Evolutionary conservation across 2,797 vertebrate genomes (phyloP), one percentile per base, ranked within the genome.

Genomic region (Myotis vivesi): DNA sequence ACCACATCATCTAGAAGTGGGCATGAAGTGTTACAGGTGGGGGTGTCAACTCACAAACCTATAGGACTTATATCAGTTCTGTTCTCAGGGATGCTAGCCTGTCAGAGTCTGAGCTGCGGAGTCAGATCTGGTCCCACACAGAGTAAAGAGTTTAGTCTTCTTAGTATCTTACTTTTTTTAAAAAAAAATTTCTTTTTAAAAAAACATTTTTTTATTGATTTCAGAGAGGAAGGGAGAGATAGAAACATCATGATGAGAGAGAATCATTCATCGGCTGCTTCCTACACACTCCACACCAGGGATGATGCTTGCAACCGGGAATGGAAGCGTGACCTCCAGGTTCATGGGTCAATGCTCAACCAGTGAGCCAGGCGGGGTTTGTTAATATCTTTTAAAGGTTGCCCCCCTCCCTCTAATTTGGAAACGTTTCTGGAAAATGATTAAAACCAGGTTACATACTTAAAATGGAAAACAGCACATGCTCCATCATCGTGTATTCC

Each of bases 381-480:
- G 36, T 68, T 94, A 73, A 41, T 92, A 13, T 33, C 53, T 75
- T 77, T 87, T 53, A 68, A 68, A 90, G 38, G 1, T 36, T 66
- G 49, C 53, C 46, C 57, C 69, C 30, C n/a, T 33, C n/a, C 12
- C 59, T 22, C 92, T 89, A 72, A 88, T 95, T 94, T 96, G 94
- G 90, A 95, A 93, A 77, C 41, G 19, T 77, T 92, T 92, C 94
- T 95, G 79, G 73, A 93, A 95, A 95, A 86, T 96, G 94, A 93
- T 96, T 92, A 89, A 95, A 96, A 95, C 80, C 95, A 97, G 94
- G 79, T 95, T 87, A 30, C 15, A 6, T 19, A 33, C 89, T 96
- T 92, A 49, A 90, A 80, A 89, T 89, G 94, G 92, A 75, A 92
- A 95, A 25, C 49, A 53, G 53, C 89, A 41, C 93, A 41, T 8